Evolutionary conservation across 2,797 vertebrate genomes (phyloP), one percentile per base, ranked within the genome.

Genomic region (Sciurus carolinensis): DNA sequence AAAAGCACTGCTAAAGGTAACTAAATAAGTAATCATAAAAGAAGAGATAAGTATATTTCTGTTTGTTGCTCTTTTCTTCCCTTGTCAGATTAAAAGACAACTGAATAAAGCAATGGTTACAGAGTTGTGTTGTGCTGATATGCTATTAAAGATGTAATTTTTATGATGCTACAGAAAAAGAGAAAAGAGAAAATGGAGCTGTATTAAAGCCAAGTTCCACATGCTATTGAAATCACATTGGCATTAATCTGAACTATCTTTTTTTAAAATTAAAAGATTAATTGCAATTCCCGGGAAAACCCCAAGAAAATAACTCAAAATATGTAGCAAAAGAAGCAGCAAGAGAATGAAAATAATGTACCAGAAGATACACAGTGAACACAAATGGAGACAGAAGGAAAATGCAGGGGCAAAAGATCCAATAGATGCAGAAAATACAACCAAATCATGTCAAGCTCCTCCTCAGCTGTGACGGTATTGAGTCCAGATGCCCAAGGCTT

Each of bases 41-140:
- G 52, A 17, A 69, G 28, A 71, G 82, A 39, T 71, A 20, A 86
- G 39, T 54, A 9, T 22, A 57, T 71, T 86, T 86, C 71, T 39
- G 11, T 52, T 52, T 69, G n/a, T 69, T 52, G 39, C 6, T 57
- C 59, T 30, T 81, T 81, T 72, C 28, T 71, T 59, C 26, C 69
- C 77, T 47, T 81, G 71, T n/a, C 86, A 87, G 28, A 62, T 47
- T 62, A 62, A 87, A 75, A 75, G 39, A 87, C 18, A 87, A 75
- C 18, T 11, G 1, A 62, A 64, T 75, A 75, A 87, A 75, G 39
- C 39, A 47, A 26, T 75, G n/a, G 71, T 39, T 54, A 13, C 54
- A 57, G 71, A 75, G n/a, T 20, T n/a, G 54, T 75, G 71, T 47
- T 67, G 54, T 75, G 71, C n/a, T 67, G 24, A 39, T 69, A 1